Evolutionary conservation across 2,113 vertebrate genomes (phyloP).

Genomic region (Synchiropus splendidus): DNA sequence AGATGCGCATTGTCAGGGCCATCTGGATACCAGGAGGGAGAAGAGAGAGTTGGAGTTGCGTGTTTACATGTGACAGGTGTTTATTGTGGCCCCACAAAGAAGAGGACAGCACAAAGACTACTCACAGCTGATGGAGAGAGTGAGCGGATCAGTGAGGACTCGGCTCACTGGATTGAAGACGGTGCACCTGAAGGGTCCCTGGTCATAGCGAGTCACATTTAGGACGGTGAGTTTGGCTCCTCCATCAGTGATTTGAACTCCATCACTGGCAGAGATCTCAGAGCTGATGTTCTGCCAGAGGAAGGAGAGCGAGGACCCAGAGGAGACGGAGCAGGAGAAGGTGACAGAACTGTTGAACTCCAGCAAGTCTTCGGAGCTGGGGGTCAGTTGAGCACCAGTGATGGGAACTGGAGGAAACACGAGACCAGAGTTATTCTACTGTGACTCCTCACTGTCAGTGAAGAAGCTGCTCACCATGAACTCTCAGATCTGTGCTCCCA

Average conservation of each 20-base stretch:
- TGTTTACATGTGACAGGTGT: too few relatives aligned
- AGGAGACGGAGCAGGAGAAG: conserved; percentile 42
- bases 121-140: conserved; percentile 43
- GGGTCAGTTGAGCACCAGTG: neutral
- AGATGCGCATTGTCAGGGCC: conserved; percentile 35
- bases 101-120: neutral
- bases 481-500: conserved; percentile 1
- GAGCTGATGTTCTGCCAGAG: conserved; percentile 46
- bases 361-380: conserved; percentile 19
- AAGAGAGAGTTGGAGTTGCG: neutral
- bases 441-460: neutral
- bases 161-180: conserved; percentile 16
- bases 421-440: neutral
- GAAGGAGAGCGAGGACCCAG: conserved; percentile 34
- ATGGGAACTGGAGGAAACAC: conserved; percentile 10
- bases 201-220: conserved; percentile 33
- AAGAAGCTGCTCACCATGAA: conserved; percentile 10
- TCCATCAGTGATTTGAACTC: conserved; percentile 40
- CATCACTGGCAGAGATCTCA: conserved; percentile 26
- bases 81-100: too few relatives aligned
- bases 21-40: conserved; percentile 4
- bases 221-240: conserved; percentile 29
- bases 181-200: conserved; percentile 25
- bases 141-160: conserved; percentile 11
- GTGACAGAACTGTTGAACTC: conserved; percentile 37